Conservation (phyloP, 1,140 invertebrate genomes). For the Homalodisca vitripennis region DNA sequence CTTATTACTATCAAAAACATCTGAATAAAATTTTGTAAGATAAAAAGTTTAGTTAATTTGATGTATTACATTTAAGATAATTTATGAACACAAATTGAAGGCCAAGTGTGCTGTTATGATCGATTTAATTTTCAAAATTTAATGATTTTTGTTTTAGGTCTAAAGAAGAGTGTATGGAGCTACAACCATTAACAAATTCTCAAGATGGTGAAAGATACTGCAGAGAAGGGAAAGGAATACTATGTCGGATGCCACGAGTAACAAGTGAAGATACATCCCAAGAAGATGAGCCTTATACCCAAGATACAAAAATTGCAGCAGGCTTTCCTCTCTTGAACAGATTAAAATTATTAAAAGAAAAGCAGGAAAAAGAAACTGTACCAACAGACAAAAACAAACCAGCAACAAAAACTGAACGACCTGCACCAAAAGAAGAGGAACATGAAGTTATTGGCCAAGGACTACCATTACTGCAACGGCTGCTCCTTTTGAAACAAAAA, state of each 20-base stretch:
- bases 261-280: slow-evolving; percentile 61
- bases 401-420: slow-evolving; percentile 45
- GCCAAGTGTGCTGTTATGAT: no score
- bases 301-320: slow-evolving; percentile 54
- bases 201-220: slow-evolving; percentile 37
- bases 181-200: slow-evolving; percentile 57
- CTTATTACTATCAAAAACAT: no score
- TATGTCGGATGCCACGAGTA: slow-evolving; percentile 67
- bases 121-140: no score
- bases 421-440: slow-evolving; percentile 44
- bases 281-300: slow-evolving; percentile 52
- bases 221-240: slow-evolving; percentile 52
- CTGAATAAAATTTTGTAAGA: no score
- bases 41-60: no score
- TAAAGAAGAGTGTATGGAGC: slow-evolving; percentile 60
- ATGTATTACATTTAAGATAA: no score
- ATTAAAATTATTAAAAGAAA: slow-evolving; percentile 77
- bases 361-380: slow-evolving; percentile 68
- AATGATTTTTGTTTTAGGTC: slow-evolving; percentile 53
- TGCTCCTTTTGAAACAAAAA: slow-evolving; percentile 76
- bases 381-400: slow-evolving; percentile 54
- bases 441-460: slow-evolving; percentile 66
- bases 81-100: no score
- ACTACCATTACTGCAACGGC: slow-evolving; percentile 73
- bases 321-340: slow-evolving; percentile 72